These are phyloP conservation scores for Fistularia tabacaria DNA, from an alignment of 2,797 vertebrate species.

Conservation along the genomic window DNA sequence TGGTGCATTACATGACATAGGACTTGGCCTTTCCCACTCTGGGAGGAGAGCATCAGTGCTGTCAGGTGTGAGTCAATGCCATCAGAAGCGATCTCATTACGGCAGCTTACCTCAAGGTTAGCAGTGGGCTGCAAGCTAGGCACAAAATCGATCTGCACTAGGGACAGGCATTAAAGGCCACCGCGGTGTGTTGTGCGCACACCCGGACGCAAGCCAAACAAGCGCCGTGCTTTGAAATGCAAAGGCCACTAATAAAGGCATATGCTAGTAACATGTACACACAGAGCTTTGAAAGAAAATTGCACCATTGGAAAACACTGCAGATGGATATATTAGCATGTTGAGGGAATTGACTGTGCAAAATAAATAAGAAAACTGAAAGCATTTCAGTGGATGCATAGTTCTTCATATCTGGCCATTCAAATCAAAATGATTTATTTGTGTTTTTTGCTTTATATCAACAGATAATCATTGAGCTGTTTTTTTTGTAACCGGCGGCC, in stretches of 20 bases:
- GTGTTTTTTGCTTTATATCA: no score
- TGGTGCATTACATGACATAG: conserved; percentile 16
- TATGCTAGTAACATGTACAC: conserved; percentile 10
- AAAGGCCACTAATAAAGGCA: conserved; percentile 29
- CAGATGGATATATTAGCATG: no score
- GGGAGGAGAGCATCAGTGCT: conserved; percentile 55
- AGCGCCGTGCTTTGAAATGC: conserved; percentile 50
- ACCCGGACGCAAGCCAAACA: conserved; percentile 40
- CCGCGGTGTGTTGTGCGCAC: conserved; percentile 29
- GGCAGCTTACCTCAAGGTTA: conserved; percentile 74
- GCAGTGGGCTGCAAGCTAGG: conserved; percentile 60
- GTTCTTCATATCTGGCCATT: no score
- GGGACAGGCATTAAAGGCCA: conserved; percentile 67
- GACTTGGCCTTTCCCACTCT: conserved; percentile 35
- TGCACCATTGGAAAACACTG: no score
- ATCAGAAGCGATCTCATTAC: conserved; percentile 76
- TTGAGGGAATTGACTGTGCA: no score
- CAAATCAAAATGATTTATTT: no score
- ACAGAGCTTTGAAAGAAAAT: conserved; percentile 12
- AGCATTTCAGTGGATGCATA: no score
- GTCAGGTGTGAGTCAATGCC: conserved; percentile 72
- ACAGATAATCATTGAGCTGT: no score
- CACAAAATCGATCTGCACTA: conserved; percentile 68
- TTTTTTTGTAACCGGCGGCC: no score
- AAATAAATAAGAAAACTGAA: no score